phyloP scores from a whole-genome alignment of 2,888 invertebrate species.

The Ophraella communa region DNA sequence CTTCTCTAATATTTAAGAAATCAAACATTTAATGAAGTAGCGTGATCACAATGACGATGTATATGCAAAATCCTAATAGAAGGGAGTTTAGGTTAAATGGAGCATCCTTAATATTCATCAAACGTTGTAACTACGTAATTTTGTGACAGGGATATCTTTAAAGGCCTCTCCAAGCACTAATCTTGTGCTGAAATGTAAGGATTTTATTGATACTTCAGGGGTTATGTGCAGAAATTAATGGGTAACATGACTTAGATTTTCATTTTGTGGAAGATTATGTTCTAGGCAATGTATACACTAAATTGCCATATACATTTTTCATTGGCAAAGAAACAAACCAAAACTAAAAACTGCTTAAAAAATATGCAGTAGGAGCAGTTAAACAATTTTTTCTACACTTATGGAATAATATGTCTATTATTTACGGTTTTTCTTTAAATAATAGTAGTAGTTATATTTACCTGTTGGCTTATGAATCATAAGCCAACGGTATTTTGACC shows the following conservation, averaged over 20 bases:
- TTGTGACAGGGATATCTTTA: slow-evolving; percentile 21
- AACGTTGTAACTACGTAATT: slow-evolving; percentile 20
- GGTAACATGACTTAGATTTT: background rate
- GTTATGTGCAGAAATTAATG: slow-evolving; percentile 12
- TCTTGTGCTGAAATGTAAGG: slow-evolving; percentile 17
- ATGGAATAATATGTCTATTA: no score
- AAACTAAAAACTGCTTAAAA: no score
- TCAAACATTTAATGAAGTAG: slow-evolving; percentile 10
- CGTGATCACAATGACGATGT: slow-evolving; percentile 4
- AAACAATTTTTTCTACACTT: no score
- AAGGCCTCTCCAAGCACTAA: slow-evolving; percentile 16
- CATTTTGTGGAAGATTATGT: background rate
- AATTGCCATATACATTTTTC: no score
- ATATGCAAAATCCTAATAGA: slow-evolving; percentile 10
- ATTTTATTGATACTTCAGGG: slow-evolving; percentile 16
- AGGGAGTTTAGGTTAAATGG: slow-evolving; percentile 14
- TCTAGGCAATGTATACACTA: no score
- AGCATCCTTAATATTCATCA: slow-evolving; percentile 20
- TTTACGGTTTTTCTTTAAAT: no score
- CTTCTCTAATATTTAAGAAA: background rate
- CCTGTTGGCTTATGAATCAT: no score
- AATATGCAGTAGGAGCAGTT: no score
- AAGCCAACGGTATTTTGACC: no score
- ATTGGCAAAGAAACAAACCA: no score
- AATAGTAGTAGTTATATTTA: no score